A percentile compares a stretch with the other conserved stretches of the same genome.
These are phyloP conservation scores for Tragelaphus strepsiceros DNA, from an alignment of 2,113 vertebrate species.

Conservation along the genomic window DNA sequence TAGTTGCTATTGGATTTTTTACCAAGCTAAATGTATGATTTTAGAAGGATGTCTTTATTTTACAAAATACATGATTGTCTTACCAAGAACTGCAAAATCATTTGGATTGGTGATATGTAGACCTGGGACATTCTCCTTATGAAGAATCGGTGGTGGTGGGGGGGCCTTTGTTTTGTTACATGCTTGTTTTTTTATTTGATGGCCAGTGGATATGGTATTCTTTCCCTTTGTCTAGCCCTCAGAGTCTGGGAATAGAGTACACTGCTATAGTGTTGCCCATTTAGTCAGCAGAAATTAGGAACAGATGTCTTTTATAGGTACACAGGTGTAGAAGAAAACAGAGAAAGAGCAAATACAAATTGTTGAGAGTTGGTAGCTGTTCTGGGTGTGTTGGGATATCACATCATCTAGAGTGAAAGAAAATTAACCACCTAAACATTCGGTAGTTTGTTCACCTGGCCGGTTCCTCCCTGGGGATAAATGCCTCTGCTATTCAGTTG, in stretches of 20 bases:
- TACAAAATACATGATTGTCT: neutral
- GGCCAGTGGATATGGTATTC: neutral
- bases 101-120: neutral
- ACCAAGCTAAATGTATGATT: slow-evolving; percentile 9
- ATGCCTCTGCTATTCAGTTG: neutral
- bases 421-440: neutral
- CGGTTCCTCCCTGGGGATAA: neutral
- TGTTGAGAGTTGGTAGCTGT: neutral
- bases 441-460: neutral
- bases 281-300: slow-evolving; percentile 22
- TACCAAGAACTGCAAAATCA: neutral
- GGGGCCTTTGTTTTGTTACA: neutral
- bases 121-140: neutral
- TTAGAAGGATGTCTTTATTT: neutral
- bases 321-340: neutral
- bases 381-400: neutral
- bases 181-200: neutral
- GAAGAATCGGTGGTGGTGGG: neutral
- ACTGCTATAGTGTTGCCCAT: neutral
- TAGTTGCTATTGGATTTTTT: slow-evolving; percentile 23
- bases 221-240: neutral
- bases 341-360: neutral
- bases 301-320: neutral
- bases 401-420: neutral
- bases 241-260: neutral